Base-by-base conservation (phyloP, 2,797 vertebrate species). In the Pseudomugil gertrudae region DNA sequence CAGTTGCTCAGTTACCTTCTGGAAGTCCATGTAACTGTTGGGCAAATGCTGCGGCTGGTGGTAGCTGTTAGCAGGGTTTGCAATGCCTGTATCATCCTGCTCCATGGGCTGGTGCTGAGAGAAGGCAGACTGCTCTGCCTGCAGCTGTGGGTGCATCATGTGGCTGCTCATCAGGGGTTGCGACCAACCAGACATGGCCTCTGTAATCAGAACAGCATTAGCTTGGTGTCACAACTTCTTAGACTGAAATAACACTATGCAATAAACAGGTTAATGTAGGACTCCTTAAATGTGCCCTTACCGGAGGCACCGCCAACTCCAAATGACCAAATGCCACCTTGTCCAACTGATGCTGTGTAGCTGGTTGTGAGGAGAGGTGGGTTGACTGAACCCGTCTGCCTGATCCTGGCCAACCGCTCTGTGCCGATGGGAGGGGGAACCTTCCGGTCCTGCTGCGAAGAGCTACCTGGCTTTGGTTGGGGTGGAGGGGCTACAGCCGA, bases 71-170 rank as follows among this genome's bases (percentile, higher is more conserved):
- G 97, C 96, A 50, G 98, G 98, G 86, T 97, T 97, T 84, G 98
- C 95, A 52, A 98, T 98, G 92, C 98, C 97, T 13, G 96, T 98
- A 92, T 98, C 97, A 67, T 99, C 98, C 92, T 97, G 96, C 88
- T 99, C 98, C 97, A 99, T 96, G 27, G 96, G 95, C 85, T 99
- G 97, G 93, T 99, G 97, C 89, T 99, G 98, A 73, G 97, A 98
- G 92, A 98, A 99, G 2, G 96, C 95, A 0, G 95, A 95, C 3
- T 96, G 96, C 77, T 99, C 98, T 0, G 96, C 82, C 76, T 93
- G 96, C 72, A 98, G 89, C 83, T 97, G 96, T 74, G 97, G 97
- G 92, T 94, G 97, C 90, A 98, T 95, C 66, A 96, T 95, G 79
- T 98, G 97, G 80, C 95, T 96, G 86, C 95, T 95, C 93, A 99